A percentile compares a stretch with the other conserved stretches of the same genome.
Evolutionary conservation across 2,113 vertebrate species (phyloP).

Genomic region (Amphiprion percula): DNA sequence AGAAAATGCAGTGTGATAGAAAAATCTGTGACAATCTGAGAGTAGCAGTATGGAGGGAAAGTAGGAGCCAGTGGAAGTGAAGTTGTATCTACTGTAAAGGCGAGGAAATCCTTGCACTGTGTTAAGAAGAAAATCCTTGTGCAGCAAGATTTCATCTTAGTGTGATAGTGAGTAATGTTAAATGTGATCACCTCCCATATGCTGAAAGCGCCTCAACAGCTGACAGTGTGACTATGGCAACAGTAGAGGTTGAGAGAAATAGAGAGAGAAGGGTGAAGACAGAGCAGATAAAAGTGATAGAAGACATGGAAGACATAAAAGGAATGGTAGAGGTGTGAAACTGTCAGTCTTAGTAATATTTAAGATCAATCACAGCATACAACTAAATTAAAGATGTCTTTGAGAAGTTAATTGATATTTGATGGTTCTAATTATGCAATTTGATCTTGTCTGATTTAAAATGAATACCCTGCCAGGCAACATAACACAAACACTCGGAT

Average conservation of each 20-base stretch:
- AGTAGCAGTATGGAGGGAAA: constrained; percentile 1
- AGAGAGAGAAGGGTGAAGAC: constrained; percentile 15
- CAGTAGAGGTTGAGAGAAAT: constrained; percentile 20
- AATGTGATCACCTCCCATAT: constrained; percentile 31
- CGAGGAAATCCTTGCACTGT: constrained; percentile 25
- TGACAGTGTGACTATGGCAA: constrained; percentile 63
- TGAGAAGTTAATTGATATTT: background rate
- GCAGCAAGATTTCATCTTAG: constrained; percentile 56
- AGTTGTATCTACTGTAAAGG: constrained; percentile 11
- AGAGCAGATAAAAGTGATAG: constrained; percentile 1
- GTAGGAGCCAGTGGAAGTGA: background rate
- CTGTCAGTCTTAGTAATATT: background rate
- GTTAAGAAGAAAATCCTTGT: constrained; percentile 45
- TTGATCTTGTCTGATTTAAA: constrained; percentile 2
- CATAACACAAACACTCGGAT: too few species aligned
- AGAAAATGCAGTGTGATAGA: constrained; percentile 17
- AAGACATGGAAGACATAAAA: background rate
- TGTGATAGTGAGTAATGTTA: constrained; percentile 47
- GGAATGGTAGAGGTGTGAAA: background rate
- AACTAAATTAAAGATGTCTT: background rate
- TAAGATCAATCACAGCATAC: constrained; percentile 1
- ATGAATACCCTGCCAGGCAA: background rate
- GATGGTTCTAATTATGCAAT: background rate
- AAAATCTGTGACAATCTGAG: constrained; percentile 9
- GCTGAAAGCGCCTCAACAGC: constrained; percentile 34